Base-by-base conservation (phyloP, 2,888 invertebrate species). In the Drosophila maculinotata region DNA sequence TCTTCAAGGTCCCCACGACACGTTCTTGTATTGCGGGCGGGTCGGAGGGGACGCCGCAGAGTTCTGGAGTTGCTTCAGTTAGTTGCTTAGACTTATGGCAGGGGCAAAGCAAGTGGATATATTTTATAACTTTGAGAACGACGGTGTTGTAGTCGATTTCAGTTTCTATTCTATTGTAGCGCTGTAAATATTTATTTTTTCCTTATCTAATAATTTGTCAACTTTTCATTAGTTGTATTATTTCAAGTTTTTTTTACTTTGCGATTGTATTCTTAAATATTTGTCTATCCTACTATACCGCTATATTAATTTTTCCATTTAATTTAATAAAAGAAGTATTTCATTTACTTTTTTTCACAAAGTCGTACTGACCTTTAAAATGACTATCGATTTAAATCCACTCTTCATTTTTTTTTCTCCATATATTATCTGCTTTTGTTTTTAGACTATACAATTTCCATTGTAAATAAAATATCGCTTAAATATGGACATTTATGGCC, bases 1-100 rank as follows among this genome's bases (percentile, higher is more conserved):
- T 89, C 81, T 85, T 90, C 90, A 90, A 90, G 90, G 90, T 89
- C 88, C 80, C 84, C 69, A 67, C 74, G 79, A 77, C 76, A 66
- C 48, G 69, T 68, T 79, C 60, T 64, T 58, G 56, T 39, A 31
- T 49, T 9, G 31, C 2, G 6, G 2, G n/a, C 35, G 7, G 23
- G 26, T 1, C 33, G 33, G n/a, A 20, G 1, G 10, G 12, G 25
- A 3, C 12, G 28, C 6, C 8, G 39, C 3, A 10, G 17, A 33
- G 17, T 10, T 64, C 47, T 70, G 36, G 38, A 70, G 45, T 47
- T 69, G 42, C 38, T 12, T 38, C 30, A 51, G 44, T 31, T 67
- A 17, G 12, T 26, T 31, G 26, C 8, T 23, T 7, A 2, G 12
- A 9, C 12, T 49, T 48, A 48, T 12, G 26, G 5, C 15, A 20